A percentile compares a stretch with the other conserved stretches of the same genome.
phyloP scores from a whole-genome alignment of 2,797 vertebrate species.

The Pogoniulus pusillus region DNA sequence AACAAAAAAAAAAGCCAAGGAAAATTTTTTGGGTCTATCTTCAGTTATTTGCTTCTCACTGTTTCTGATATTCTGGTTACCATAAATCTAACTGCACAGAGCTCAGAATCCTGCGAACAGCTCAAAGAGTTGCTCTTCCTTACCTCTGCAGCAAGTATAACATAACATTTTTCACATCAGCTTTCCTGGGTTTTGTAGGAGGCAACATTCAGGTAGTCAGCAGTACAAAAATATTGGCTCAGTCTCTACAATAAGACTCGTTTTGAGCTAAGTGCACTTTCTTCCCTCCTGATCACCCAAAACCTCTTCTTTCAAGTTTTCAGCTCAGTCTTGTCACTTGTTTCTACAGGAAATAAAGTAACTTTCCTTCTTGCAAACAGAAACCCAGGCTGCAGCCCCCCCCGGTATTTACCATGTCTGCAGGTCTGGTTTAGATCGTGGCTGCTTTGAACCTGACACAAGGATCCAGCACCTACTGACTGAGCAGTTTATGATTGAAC shows the following conservation, averaged over 20 bases:
- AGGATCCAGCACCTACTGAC: neutral
- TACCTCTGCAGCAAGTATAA: neutral
- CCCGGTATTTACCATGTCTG: neutral
- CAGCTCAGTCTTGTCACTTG: neutral
- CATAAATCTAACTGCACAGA: neutral
- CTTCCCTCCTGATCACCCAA: neutral
- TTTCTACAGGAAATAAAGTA: neutral
- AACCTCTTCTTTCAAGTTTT: neutral
- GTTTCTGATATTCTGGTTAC: neutral
- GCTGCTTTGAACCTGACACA: neutral
- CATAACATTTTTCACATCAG: neutral
- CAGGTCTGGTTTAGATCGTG: neutral
- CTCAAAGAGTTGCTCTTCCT: neutral
- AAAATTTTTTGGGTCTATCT: neutral
- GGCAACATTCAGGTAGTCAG: neutral
- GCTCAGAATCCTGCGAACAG: neutral
- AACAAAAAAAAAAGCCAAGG: neutral
- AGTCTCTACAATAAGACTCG: neutral
- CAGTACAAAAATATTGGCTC: neutral
- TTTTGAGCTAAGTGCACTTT: neutral
- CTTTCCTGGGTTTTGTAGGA: neutral
- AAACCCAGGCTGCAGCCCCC: neutral
- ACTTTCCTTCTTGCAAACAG: neutral
- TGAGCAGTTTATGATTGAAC: neutral
- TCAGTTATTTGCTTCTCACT: neutral